These are phyloP conservation scores for Dromaius novaehollandiae DNA, from an alignment of 2,113 vertebrate species.

Conservation along the genomic window DNA sequence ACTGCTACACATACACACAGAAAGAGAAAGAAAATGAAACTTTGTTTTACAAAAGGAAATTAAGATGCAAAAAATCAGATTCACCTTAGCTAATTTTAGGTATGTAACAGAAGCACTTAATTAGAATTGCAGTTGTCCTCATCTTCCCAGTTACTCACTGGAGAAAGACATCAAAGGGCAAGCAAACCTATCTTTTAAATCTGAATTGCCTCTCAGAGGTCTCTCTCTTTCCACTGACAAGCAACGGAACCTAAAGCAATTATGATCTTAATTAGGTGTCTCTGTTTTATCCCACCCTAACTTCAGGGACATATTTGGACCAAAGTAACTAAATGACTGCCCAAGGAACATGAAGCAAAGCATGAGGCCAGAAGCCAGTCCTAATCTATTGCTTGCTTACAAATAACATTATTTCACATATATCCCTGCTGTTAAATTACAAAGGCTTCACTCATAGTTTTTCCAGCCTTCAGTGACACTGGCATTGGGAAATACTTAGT, in stretches of 20 bases:
- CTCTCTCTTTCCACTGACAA: neutral
- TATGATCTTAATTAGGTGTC: neutral
- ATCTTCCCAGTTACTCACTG: neutral
- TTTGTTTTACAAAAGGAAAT: neutral
- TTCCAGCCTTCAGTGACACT: neutral
- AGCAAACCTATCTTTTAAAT: slow-evolving; percentile 41
- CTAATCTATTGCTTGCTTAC: neutral
- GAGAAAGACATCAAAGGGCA: slow-evolving; percentile 25
- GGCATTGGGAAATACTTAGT: neutral
- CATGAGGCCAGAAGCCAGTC: neutral
- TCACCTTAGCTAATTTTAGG: neutral
- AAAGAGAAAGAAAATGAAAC: neutral
- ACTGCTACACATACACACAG: neutral
- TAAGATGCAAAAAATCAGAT: neutral
- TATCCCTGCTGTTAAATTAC: neutral
- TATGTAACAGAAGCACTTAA: neutral
- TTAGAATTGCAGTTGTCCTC: slow-evolving; percentile 15
- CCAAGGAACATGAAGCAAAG: neutral
- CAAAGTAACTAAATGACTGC: neutral
- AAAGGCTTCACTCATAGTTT: neutral
- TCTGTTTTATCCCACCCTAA: neutral
- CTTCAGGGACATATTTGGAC: neutral
- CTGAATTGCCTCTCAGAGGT: neutral
- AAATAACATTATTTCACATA: neutral
- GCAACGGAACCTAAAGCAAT: slow-evolving; percentile 7